Evolutionary conservation across 2,113 vertebrate species (phyloP), one percentile per base, ranked within the genome.

Genomic region (Beaufortia kweichowensis): DNA sequence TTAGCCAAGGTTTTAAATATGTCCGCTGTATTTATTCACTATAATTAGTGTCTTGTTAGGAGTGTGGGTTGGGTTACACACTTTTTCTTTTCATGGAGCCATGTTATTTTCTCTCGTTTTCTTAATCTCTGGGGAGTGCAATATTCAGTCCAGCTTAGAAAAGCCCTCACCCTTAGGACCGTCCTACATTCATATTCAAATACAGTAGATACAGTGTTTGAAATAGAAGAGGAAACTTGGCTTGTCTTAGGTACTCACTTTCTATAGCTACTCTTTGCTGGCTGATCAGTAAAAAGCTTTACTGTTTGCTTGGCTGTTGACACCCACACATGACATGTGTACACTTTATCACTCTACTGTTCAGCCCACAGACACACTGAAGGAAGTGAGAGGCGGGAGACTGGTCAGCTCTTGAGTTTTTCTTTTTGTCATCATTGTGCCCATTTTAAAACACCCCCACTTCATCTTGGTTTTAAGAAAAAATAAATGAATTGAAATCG

Each of bases 391-490:
- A 74, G 83, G 81, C 83, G 86, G 77, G 83, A 86, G 84, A 88
- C 84, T 84, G 82, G 84, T 87, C 87, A 84, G 84, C 31, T 66
- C 65, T n/a, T 73, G 35, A 9, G 23, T 71, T 69, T 62, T 63
- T 28, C 15, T 80, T 86, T 79, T 89, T 86, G 88, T 76, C 85
- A 86, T 88, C 78, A 85, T 87, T 89, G 87, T 90, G 86, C 88
- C 87, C 88, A 88, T 91, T 92, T 92, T 90, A 89, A 88, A 88
- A 89, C 84, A 87, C 82, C 89, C 87, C 85, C 87, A 79, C 86
- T 90, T 91, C 89, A 84, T 91, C 91, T 92, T 91, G 89, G 88
- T 92, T 93, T 91, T 91, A 89, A 87, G 91, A 90, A 88, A n/a
- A 87, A 91, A 91, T 78, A 79, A 76, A 81, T 88, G 87, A 89